Base-by-base conservation (phyloP, 1,140 invertebrate genomes). In the Drosophila ficusphila region DNA sequence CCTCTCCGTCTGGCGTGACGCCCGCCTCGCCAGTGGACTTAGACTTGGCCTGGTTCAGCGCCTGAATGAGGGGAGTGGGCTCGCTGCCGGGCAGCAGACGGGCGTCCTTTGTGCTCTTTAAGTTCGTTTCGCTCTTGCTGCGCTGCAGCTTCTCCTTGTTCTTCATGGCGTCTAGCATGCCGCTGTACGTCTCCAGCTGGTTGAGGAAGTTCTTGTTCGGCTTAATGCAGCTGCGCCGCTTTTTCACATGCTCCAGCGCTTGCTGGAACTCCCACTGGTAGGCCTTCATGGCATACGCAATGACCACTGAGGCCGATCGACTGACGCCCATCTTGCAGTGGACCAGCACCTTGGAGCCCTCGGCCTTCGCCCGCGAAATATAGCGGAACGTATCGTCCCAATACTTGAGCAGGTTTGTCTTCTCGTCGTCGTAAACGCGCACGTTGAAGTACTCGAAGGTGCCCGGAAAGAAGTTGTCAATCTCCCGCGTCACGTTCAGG, bases 251-350 rank as follows among this genome's bases (percentile, higher is more conserved):
- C 51, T 96, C 94, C 72, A 97, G 93, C 0, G 98, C 98, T 78
- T 97, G 95, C 18, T 96, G 94, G 74, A 99, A 96, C 77, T 97
- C 95, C 97, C 97, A 98, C 89, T 97, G 96, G 91, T 97, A 97
- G 6, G 98, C 97, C 92, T 99, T 99, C 98, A 99, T 99, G 3
- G 97, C 96, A 92, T 98, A 99, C 0, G 98, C 98, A 73, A 99
- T 98, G 5, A 99, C 98, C 9, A 99, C 98, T 0, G 98, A 99
- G 1, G 98, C 98, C 3, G 98, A 99, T 42, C 98, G 93, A 90
- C 98, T 99, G n/a, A 99, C 96, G 4, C 98, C 98, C 98, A 99
- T 99, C 92, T 99, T 99, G 92, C 98, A 99, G 91, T 99, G 98
- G 23, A 99, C 98, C 48, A 99, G 92, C 18, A 99, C 97, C 92